phyloP scores from a whole-genome alignment of 1,140 invertebrate genomes.

The Chlorops oryzae region DNA sequence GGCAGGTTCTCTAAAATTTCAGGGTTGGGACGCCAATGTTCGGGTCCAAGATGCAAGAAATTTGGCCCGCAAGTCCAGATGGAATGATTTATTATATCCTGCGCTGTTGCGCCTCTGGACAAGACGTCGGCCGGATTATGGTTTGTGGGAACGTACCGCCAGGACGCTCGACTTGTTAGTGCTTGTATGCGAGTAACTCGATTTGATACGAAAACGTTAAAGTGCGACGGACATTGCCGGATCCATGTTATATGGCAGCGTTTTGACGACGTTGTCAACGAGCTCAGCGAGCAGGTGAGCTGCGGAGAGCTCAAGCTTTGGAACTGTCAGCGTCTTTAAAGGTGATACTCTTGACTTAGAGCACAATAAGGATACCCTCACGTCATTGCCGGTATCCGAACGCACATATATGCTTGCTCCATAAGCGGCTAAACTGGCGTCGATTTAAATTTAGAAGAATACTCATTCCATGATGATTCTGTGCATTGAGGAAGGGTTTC shows the following conservation, averaged over 20 bases:
- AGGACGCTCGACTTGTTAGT: slow-evolving; percentile 15
- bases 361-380: slow-evolving; percentile 25
- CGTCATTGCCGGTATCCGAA: slow-evolving; percentile 8
- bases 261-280: slow-evolving; percentile 14
- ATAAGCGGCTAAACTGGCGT: slow-evolving; percentile 43
- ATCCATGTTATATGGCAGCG: slow-evolving; percentile 24
- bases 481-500: slow-evolving; percentile 3
- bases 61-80: no score
- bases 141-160: slow-evolving; percentile 29
- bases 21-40: no score
- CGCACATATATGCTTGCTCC: slow-evolving; percentile 34
- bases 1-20: no score
- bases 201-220: slow-evolving; percentile 33
- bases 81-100: no score
- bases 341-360: slow-evolving; percentile 32
- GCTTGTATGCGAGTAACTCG: slow-evolving; percentile 34
- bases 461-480: slow-evolving; percentile 3
- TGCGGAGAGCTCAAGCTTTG: slow-evolving; percentile 29
- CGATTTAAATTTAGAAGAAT: slow-evolving; percentile 47
- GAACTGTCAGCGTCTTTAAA: slow-evolving; percentile 26
- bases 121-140: slow-evolving; percentile 39
- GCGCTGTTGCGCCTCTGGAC: slow-evolving; percentile 22
- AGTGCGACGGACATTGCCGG: slow-evolving; percentile 7
- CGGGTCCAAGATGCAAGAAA: no score
- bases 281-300: slow-evolving; percentile 23